Conservation (phyloP, 2,797 vertebrate species). For the Siniperca undulata region DNA sequence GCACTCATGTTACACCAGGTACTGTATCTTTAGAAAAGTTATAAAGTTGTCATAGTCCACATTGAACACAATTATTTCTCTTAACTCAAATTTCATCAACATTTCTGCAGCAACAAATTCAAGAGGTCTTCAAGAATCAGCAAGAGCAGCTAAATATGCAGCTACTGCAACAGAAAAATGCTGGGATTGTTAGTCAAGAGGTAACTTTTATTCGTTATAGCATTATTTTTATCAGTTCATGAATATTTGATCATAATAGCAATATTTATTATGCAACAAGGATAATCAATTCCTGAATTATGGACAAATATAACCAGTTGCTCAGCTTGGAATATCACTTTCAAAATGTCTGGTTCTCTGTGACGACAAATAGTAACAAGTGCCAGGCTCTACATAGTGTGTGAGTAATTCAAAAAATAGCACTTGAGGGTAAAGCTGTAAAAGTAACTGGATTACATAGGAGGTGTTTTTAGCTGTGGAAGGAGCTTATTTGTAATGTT, state of each 20-base stretch:
- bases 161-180: conserved; percentile 98
- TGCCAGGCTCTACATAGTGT: neutral
- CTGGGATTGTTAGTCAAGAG: conserved; percentile 97
- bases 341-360: neutral
- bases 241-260: conserved; percentile 50
- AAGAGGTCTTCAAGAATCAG: conserved; percentile 99
- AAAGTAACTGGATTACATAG: conserved; percentile 14
- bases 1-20: conserved; percentile 99
- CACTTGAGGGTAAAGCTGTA: neutral
- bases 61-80: neutral
- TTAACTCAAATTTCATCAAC: conserved; percentile 1
- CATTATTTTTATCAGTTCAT: conserved; percentile 1
- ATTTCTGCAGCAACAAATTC: conserved; percentile 95
- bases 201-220: conserved; percentile 78
- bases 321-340: neutral
- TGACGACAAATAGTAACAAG: neutral
- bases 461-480: conserved; percentile 9
- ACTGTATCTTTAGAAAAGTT: conserved; percentile 24
- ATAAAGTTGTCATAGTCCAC: neutral
- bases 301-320: neutral
- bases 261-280: conserved; percentile 4
- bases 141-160: conserved; percentile 98
- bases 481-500: conserved; percentile 10
- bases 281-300: conserved; percentile 4
- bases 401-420: neutral